Evolutionary conservation across 92 coral and sea anemone species (phyloP).

Genomic region (Palythoa caribaeorum): DNA sequence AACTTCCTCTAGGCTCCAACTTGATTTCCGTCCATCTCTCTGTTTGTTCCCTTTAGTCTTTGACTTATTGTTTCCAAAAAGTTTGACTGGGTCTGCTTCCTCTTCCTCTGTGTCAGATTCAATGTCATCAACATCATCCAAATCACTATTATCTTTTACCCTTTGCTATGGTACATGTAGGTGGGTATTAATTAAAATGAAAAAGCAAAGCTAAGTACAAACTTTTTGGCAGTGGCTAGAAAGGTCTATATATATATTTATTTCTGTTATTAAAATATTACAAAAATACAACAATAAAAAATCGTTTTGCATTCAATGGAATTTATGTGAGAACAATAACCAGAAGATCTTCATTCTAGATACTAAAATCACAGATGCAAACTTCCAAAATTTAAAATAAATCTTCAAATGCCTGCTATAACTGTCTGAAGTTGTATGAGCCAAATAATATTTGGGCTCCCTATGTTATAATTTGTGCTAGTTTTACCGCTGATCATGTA

Average conservation of each 20-base stretch:
- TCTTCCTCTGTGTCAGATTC: conserved; percentile 40
- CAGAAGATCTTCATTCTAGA: conserved; percentile 10
- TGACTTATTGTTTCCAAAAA: conserved; percentile 37
- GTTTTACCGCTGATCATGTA: too few relatives aligned
- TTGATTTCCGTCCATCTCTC: conserved; percentile 59
- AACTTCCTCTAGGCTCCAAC: conserved; percentile 48
- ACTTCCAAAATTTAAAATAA: conserved; percentile 4
- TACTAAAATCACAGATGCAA: conserved; percentile 10
- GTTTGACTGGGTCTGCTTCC: conserved; percentile 44
- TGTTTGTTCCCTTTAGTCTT: conserved; percentile 34
- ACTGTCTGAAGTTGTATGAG: background rate
- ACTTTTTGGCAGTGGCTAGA: background rate
- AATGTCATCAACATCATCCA: conserved; percentile 30
- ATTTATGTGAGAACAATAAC: conserved; percentile 2
- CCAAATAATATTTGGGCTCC: too few relatives aligned
- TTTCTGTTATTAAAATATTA: too few relatives aligned
- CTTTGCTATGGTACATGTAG: conserved; percentile 21
- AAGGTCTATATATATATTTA: background rate
- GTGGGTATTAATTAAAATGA: conserved; percentile 31
- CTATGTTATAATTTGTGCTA: too few relatives aligned
- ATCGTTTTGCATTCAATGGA: background rate
- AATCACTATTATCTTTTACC: conserved; percentile 18
- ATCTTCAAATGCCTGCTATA: background rate
- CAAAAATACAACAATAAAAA: background rate
- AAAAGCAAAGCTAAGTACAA: background rate